Evolutionary conservation across 2,888 invertebrate species (phyloP).

Genomic region (Serripes groenlandicus): DNA sequence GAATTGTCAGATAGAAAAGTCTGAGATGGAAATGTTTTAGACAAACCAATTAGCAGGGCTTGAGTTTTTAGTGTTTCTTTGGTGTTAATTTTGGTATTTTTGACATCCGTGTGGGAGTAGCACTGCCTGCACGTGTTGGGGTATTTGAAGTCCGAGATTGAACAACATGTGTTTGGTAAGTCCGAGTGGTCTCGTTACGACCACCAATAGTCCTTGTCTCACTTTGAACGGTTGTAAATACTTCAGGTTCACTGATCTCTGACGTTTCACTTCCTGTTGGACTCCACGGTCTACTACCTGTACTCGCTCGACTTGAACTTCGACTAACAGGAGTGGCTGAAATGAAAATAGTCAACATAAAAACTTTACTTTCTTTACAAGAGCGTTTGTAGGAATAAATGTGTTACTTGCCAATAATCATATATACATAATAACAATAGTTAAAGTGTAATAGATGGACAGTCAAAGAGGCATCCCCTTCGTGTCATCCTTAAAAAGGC

Average conservation of each 20-base stretch:
- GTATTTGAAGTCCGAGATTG: slow-evolving; percentile 78
- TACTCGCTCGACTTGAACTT: slow-evolving; percentile 89
- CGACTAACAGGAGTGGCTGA: slow-evolving; percentile 75
- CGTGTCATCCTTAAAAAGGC: too few species aligned
- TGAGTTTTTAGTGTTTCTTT: slow-evolving; percentile 51
- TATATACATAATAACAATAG: too few species aligned
- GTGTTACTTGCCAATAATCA: too few species aligned
- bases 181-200: slow-evolving; percentile 82
- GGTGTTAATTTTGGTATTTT: slow-evolving; percentile 81
- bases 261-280: slow-evolving; percentile 94
- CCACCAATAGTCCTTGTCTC: slow-evolving; percentile 82
- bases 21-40: too few species aligned
- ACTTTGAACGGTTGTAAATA: slow-evolving; percentile 84
- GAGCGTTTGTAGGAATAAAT: too few species aligned
- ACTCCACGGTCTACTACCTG: slow-evolving; percentile 93
- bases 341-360: slow-evolving; percentile 28
- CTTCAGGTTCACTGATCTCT: slow-evolving; percentile 81
- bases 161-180: slow-evolving; percentile 83
- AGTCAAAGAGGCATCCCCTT: too few species aligned
- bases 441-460: too few species aligned
- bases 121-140: slow-evolving; percentile 64
- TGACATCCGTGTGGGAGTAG: slow-evolving; percentile 74
- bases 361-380: too few species aligned
- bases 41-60: too few species aligned
- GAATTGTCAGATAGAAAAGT: too few species aligned